Percentiles rank a stretch among this genome's conserved stretches.
Evolutionary conservation across 2,888 invertebrate genomes (phyloP).

Genomic region (Pelosia muscerda): DNA sequence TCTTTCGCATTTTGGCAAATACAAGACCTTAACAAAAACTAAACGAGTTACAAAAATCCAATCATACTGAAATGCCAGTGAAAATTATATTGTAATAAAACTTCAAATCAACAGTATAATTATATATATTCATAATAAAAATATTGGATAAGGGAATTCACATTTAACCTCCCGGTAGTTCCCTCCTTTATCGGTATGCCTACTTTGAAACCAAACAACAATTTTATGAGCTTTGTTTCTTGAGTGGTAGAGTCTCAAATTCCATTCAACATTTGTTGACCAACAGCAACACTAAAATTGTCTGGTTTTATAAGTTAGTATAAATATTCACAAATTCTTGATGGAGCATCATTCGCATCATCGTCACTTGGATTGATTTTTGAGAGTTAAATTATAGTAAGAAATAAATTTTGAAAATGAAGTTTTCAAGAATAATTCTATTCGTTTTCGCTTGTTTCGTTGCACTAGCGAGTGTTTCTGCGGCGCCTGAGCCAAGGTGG

Average conservation of each 20-base stretch:
- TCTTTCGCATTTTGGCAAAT: too few relatives aligned
- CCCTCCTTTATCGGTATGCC: constrained; percentile 32
- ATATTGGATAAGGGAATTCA: constrained; percentile 41
- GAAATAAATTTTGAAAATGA: constrained; percentile 54
- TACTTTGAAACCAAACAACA: background rate
- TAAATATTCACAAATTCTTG: constrained; percentile 5
- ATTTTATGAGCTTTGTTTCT: background rate
- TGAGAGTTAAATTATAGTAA: background rate
- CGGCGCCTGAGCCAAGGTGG: constrained; percentile 61
- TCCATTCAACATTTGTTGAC: background rate
- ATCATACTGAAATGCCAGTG: background rate
- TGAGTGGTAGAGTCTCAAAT: background rate
- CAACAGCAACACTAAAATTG: background rate
- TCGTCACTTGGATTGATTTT: constrained; percentile 8
- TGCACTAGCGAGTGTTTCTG: constrained; percentile 49
- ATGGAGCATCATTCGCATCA: constrained; percentile 31
- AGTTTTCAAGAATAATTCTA: constrained; percentile 53
- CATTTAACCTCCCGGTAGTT: constrained; percentile 28
- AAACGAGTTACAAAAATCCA: too few relatives aligned
- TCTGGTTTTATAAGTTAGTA: background rate
- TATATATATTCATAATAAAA: constrained; percentile 13
- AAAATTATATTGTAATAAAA: background rate
- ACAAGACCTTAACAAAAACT: too few relatives aligned
- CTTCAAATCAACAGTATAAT: background rate
- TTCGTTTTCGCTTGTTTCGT: constrained; percentile 49